Base-by-base conservation (phyloP, 2,797 vertebrate genomes). In the Diglossa cyanea region DNA sequence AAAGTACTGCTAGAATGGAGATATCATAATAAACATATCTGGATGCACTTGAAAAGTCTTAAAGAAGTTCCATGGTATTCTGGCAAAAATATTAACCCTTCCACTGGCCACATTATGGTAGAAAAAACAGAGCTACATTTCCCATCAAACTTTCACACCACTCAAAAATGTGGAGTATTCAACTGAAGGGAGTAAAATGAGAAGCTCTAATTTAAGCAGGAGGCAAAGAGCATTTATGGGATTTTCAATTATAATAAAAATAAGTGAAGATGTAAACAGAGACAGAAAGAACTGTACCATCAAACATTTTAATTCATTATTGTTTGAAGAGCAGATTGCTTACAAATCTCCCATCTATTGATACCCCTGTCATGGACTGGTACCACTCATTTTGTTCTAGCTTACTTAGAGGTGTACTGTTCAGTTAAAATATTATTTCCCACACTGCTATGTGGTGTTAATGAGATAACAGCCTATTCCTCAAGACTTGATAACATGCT, bases 301-400 rank as follows among this genome's bases (percentile, higher is more conserved):
- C 95, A 97, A 97, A 97, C 96, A 97, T 95, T 97, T 97, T 97
- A 96, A 94, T 97, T 97, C 94, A 87, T 93, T 96, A 97, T 97
- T 97, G 97, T 97, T 97, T 97, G 96, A 98, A 96, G 93, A 97
- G 96, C 95, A 97, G 96, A 97, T 95, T 96, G 93, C 91, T 97
- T 93, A 95, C 95, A 84, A 97, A 88, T 96, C 85, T 97, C 74
- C 87, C 93, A 94, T 84, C 91, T 96, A 96, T 97, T 98, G 96
- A 96, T 96, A 96, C 97, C 85, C 71, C 92, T 96, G 96, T 92
- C 78, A 95, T 90, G 51, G 53, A 90, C 68, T 86, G 47, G 78
- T 94, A 96, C 44, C 65, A 85, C 83, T 96, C 73, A 87, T 80
- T 96, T 95, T 96, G 88, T 62, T 96, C 94, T 90, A 84, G 87